These are phyloP conservation scores for Lycaon pictus DNA, from an alignment of 2,113 vertebrate species.

Conservation along the genomic window DNA sequence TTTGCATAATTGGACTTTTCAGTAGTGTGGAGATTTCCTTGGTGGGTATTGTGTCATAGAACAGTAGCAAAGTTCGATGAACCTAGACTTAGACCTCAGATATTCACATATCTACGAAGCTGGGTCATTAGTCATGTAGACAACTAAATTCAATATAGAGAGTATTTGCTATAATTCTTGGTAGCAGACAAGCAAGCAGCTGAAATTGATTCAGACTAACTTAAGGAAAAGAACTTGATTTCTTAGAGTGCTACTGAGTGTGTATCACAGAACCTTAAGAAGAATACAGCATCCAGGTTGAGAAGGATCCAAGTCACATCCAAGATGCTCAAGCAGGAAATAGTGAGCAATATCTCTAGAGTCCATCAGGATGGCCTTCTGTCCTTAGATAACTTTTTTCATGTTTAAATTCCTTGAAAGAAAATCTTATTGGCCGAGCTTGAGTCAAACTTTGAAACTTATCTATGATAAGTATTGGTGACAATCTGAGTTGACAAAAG, in stretches of 20 bases:
- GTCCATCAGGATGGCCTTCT: neutral
- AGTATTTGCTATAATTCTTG: neutral
- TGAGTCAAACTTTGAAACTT: neutral
- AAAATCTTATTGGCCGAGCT: neutral
- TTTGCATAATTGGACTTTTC: conserved; percentile 27
- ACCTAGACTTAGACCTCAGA: neutral
- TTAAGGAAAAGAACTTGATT: conserved; percentile 21
- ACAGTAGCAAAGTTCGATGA: neutral
- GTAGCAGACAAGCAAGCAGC: neutral
- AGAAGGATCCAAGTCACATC: neutral
- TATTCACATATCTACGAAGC: neutral
- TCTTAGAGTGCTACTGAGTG: neutral
- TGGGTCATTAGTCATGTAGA: conserved; percentile 10
- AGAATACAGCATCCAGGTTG: neutral
- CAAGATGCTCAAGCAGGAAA: neutral
- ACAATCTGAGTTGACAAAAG: neutral
- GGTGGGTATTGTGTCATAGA: neutral
- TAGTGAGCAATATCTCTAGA: neutral
- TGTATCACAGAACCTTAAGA: neutral
- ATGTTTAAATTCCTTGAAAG: neutral
- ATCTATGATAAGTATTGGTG: neutral
- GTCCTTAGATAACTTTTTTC: neutral
- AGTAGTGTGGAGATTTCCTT: neutral
- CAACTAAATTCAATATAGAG: conserved; percentile 22
- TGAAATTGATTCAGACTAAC: conserved; percentile 11